phyloP scores from a whole-genome alignment of 2,888 invertebrate genomes.

The Sycophila texana region DNA sequence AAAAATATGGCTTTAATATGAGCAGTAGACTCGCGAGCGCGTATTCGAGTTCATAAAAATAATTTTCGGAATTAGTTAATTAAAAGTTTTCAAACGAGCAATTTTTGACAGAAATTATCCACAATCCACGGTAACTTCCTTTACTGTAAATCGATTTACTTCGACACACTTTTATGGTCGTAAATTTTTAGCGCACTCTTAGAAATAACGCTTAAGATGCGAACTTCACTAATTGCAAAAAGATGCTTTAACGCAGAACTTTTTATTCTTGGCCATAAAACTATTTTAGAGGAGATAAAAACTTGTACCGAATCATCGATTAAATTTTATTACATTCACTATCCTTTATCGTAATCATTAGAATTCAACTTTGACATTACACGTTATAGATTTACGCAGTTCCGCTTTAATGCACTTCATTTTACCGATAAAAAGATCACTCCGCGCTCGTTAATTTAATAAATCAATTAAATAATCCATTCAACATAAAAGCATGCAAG shows the following conservation, averaged over 20 bases:
- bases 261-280: not conserved
- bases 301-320: conserved; percentile 15
- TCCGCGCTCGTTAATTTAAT: too few relatives aligned
- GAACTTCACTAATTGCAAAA: conserved; percentile 26
- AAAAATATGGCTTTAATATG: not conserved
- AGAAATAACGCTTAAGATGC: not conserved
- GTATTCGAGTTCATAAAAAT: not conserved
- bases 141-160: too few relatives aligned
- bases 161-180: not conserved
- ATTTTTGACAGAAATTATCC: too few relatives aligned
- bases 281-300: conserved; percentile 40
- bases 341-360: conserved; percentile 10
- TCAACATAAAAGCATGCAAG: too few relatives aligned
- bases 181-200: not conserved
- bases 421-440: not conserved
- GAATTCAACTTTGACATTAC: conserved; percentile 13
- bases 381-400: not conserved
- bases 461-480: too few relatives aligned
- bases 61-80: not conserved
- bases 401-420: not conserved
- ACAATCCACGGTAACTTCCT: too few relatives aligned
- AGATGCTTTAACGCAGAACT: conserved; percentile 21
- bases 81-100: too few relatives aligned
- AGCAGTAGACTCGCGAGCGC: not conserved
- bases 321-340: conserved; percentile 28